Evolutionary conservation across 1,140 invertebrate species (phyloP).

Genomic region (Pachyrhynchus sulphureomaculatus): DNA sequence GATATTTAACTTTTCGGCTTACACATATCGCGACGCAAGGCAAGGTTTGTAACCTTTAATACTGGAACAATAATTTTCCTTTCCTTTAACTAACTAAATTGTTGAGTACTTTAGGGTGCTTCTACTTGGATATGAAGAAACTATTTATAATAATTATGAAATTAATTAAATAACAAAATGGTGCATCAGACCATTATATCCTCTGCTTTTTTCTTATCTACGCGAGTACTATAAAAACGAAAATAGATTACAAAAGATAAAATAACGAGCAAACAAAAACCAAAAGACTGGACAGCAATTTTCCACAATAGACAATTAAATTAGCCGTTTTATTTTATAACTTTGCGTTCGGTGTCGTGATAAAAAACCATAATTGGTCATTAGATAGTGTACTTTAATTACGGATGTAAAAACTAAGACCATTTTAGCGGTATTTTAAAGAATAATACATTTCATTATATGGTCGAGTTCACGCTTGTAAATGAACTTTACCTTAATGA

Average conservation of each 20-base stretch:
- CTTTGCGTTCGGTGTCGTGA: constrained; percentile 23
- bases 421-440: constrained; percentile 46
- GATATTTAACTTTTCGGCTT: no score
- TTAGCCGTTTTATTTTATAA: constrained; percentile 28
- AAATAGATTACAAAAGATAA: not conserved
- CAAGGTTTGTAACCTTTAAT: no score
- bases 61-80: no score
- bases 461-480: constrained; percentile 39
- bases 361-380: constrained; percentile 40
- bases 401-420: constrained; percentile 40
- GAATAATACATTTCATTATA: constrained; percentile 47
- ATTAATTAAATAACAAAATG: no score
- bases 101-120: no score
- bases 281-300: constrained; percentile 23
- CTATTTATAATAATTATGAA: no score
- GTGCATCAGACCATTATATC: no score
- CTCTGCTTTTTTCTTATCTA: no score
- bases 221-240: no score
- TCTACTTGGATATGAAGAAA: no score
- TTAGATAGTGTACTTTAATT: constrained; percentile 41
- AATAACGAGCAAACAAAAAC: constrained; percentile 15
- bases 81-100: no score
- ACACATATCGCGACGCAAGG: no score
- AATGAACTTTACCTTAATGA: constrained; percentile 37
- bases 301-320: constrained; percentile 33